Evolutionary conservation across 92 coral and sea anemone species (phyloP).

Genomic region (Blastomussa wellsi): DNA sequence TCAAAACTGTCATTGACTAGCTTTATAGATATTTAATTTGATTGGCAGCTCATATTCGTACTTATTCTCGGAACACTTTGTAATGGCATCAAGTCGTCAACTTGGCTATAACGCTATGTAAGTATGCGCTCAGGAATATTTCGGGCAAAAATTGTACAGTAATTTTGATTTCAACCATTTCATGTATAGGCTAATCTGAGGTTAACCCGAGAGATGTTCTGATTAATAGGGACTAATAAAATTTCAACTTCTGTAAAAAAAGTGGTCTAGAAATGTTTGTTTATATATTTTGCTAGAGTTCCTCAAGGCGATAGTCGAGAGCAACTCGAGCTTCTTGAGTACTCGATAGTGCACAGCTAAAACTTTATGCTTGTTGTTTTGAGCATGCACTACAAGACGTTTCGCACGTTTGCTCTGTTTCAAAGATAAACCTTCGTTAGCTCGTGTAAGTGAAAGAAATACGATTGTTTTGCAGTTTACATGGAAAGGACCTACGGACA

Average conservation of each 20-base stretch:
- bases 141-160: constrained; percentile 41
- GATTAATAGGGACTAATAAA: constrained; percentile 27
- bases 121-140: constrained; percentile 29
- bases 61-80: background rate
- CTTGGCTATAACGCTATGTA: background rate
- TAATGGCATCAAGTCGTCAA: background rate
- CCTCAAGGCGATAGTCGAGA: too few species aligned
- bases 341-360: too few species aligned
- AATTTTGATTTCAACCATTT: constrained; percentile 34
- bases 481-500: too few species aligned
- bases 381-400: too few species aligned
- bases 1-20: background rate
- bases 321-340: too few species aligned
- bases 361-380: too few species aligned
- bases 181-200: constrained; percentile 41
- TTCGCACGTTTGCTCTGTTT: too few species aligned
- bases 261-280: background rate
- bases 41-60: background rate
- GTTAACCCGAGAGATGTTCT: constrained; percentile 34
- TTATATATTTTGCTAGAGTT: background rate
- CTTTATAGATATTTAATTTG: background rate
- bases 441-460: too few species aligned
- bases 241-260: constrained; percentile 20
- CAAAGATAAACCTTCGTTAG: too few species aligned
- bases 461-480: too few species aligned